Conservation (phyloP, 30 jellyfish, hydroid and myxozoan species). For the Euphysa ruthae region DNA sequence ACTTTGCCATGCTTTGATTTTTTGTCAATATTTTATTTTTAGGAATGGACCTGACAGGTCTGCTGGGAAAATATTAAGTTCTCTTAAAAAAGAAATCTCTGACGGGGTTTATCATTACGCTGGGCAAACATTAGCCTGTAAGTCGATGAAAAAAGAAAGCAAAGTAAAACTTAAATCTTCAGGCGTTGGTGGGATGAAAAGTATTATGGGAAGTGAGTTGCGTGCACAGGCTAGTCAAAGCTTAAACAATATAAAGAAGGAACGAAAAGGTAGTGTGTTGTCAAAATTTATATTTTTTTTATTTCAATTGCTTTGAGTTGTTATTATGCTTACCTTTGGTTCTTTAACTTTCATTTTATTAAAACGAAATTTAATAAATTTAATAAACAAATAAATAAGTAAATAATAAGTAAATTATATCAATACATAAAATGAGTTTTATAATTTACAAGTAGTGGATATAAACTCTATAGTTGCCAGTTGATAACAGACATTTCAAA, state of each 20-base stretch:
- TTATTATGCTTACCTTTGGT: too few relatives aligned
- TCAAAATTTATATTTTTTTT: neutral
- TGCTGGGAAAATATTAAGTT: slow-evolving; percentile 44
- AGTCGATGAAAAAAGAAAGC: slow-evolving; percentile 4
- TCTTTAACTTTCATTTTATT: too few relatives aligned
- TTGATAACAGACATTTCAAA: too few relatives aligned
- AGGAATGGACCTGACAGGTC: slow-evolving; percentile 47
- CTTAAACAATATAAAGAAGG: slow-evolving; percentile 17
- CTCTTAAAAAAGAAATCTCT: slow-evolving; percentile 51
- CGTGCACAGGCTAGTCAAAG: slow-evolving; percentile 21
- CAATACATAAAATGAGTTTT: too few relatives aligned
- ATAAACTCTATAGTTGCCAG: too few relatives aligned
- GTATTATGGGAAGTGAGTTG: slow-evolving; percentile 20
- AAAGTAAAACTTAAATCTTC: slow-evolving; percentile 3
- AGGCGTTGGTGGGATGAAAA: slow-evolving; percentile 19
- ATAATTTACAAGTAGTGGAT: too few relatives aligned
- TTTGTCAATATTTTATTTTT: neutral
- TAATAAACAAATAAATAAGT: too few relatives aligned
- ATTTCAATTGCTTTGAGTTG: neutral
- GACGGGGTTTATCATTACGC: slow-evolving; percentile 59
- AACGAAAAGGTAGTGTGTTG: neutral
- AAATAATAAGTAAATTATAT: too few relatives aligned
- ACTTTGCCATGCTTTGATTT: too few relatives aligned
- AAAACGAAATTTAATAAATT: too few relatives aligned
- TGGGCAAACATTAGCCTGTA: slow-evolving; percentile 65